Base-by-base conservation (phyloP, 1,140 invertebrate species). In the Ephestia elutella region DNA sequence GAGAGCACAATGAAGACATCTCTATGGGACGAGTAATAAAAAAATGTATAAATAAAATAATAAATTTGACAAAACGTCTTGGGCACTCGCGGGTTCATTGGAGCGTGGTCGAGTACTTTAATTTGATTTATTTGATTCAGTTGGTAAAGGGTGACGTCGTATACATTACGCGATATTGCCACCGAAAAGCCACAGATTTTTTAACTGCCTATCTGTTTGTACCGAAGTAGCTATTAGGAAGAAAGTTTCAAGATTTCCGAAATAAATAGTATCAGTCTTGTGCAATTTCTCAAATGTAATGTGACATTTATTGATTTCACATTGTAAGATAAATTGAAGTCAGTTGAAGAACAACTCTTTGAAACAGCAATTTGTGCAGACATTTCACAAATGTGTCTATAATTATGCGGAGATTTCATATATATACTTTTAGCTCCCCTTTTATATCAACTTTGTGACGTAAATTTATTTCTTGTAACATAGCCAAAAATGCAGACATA, bases 11-110 rank as follows among this genome's bases (percentile, higher is more conserved):
- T 77, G 68, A 76, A 71, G 71, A 78, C 58, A 62, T 65, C 70
- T 71, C 78, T 81, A 73, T 76, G 65, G 66, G 69, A 70, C 63
- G 62, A 66, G 71, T 73, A 85, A 86, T 84, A 83, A 86, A 87
- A 82, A 82, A 82, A 82, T 71, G 62, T 63, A 83, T 82, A 86
- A 87, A 87, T 86, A 86, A 87, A 85, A 87, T 86, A 87, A 87
- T 87, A 87, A 85, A 87, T 84, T 84, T 85, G 78, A 87, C 85
- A 87, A 87, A 87, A 87, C 85, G 85, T 87, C 85, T 87, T 87
- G 80, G 78, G 78, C 85, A 86, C 83, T 87, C 78, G 73, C 73
- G 75, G 71, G 78, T 67, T 82, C 74, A 66, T 55, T 64, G 72
- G 63, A 81, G 85, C 85, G 83, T 78, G 66, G 68, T 77, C 62